phyloP scores from a whole-genome alignment of 1,140 invertebrate species.

The Cyclina sinensis region DNA sequence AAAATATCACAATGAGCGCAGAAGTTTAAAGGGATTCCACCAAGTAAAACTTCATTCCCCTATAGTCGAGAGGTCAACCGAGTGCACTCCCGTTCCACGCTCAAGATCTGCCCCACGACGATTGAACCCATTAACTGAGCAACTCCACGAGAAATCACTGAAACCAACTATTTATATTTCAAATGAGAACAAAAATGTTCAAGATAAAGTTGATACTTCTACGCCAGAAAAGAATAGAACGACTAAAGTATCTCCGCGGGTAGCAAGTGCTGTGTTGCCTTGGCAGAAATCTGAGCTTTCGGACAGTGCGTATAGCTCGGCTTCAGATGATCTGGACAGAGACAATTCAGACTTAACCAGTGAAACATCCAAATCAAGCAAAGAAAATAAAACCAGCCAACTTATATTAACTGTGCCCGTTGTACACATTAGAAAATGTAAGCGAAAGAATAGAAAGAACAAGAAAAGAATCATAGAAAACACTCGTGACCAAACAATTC shows the following conservation, averaged over 20 bases:
- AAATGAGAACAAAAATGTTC: background rate
- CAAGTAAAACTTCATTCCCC: conserved; percentile 12
- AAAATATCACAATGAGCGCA: background rate
- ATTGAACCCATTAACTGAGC: background rate
- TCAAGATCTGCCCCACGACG: background rate
- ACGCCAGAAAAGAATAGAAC: no score
- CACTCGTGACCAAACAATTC: no score
- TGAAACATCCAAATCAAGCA: background rate
- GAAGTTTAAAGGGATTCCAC: background rate
- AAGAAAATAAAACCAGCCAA: background rate
- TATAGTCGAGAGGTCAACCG: conserved; percentile 7
- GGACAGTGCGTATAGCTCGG: conserved; percentile 37
- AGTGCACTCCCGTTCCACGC: background rate
- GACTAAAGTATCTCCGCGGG: background rate
- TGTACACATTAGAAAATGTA: conserved; percentile 5
- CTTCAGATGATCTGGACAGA: conserved; percentile 9
- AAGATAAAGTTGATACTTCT: background rate
- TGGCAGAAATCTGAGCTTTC: background rate
- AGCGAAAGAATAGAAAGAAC: background rate
- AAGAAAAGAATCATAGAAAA: no score
- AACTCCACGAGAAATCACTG: background rate
- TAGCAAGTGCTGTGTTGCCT: background rate
- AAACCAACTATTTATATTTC: background rate
- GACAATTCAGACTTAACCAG: background rate
- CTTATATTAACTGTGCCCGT: background rate